Evolutionary conservation across 1,140 invertebrate species (phyloP), one percentile per base, ranked within the genome.

Genomic region (Solenopsis invicta): DNA sequence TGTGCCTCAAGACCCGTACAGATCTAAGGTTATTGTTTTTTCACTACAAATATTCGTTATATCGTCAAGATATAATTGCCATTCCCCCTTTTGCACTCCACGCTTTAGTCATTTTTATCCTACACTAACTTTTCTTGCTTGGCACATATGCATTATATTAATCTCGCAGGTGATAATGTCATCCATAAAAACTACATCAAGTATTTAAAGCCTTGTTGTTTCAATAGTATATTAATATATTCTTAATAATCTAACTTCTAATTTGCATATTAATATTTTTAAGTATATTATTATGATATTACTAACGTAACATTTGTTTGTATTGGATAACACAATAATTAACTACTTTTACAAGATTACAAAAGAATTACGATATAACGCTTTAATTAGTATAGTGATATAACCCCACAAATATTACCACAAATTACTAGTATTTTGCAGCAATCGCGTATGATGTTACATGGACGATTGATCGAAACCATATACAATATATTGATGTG

Each of bases 1-100:
- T 96, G 97, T 98, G 96, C 97, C 98, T 96, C 97, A 97, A 97
- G 98, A 98, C 96, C 97, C 97, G 91, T 98, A 98, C 96, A 97
- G 98, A 96, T 97, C 97, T 96, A 98, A 97, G 97, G 97, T 97
- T 97, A 95, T 93, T 92, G 77, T 91, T 92, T 88, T 89, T 92
- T 91, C 67, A 92, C 80, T 92, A 90, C 67, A 89, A 87, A 66
- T 91, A 91, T 90, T 87, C 86, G 75, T 66, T 86, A 80, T 59
- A 88, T 74, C 34, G 62, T 88, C 56, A 45, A 81, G 59, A 78
- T 87, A 41, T 41, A 41, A 41, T 41, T 41, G 52, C 48, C 54
- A 76, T n/a, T 64, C 24, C 50, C 29, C 66, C 75, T 16, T 50
- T 67, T 64, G 74, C 88, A 62, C 74, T 88, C 34, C 61, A 88